Base-by-base conservation (phyloP, 2,888 invertebrate genomes). In the Synergus laeviventris region DNA sequence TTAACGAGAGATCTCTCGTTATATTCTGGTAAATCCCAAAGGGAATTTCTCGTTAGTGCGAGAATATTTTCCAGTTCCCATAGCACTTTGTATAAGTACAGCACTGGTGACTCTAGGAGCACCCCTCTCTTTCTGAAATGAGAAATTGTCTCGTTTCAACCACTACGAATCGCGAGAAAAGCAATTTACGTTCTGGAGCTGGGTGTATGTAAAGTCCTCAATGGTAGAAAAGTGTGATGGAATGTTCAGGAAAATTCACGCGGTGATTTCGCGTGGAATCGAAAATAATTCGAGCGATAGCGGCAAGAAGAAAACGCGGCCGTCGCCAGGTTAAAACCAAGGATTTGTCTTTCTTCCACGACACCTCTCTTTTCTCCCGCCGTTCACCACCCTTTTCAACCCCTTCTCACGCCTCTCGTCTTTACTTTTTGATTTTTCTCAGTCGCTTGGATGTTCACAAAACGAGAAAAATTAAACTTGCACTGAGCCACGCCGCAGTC, bases 101-200 rank as follows among this genome's bases (percentile, higher is more conserved):
- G 18, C 8, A n/a, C 49, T 24, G 31, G 42, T 31, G 45, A 54
- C 73, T 42, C 60, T 11, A 1, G 11, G 8, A 14, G 16, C 14
- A 78, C 81, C 81, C 74, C 73, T 82, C 79, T 79, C 82, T 74
- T 76, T 81, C 70, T 75, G 31, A 76, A 74, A 78, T 84, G 79
- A 80, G 66, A 84, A 83, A 84, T 83, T 78, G 75, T 76, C 74
- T 66, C 74, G 76, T 77, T 79, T 78, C 79, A 78, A 79, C 76
- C 73, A 73, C 31, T 73, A 36, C 31, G 73, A 73, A 73, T 73
- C 73, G 31, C n/a, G 73, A 73, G 73, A 73, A 73, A 73, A 73
- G 73, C 59, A 73, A 73, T 73, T 73, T 73, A 73, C 73, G 73
- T 38, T 73, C 56, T 59, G 21, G 11, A 38, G 45, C 18, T 49